These are phyloP conservation scores for Genyomyrus donnyi DNA, from an alignment of 2,113 vertebrate genomes.

Conservation along the genomic window DNA sequence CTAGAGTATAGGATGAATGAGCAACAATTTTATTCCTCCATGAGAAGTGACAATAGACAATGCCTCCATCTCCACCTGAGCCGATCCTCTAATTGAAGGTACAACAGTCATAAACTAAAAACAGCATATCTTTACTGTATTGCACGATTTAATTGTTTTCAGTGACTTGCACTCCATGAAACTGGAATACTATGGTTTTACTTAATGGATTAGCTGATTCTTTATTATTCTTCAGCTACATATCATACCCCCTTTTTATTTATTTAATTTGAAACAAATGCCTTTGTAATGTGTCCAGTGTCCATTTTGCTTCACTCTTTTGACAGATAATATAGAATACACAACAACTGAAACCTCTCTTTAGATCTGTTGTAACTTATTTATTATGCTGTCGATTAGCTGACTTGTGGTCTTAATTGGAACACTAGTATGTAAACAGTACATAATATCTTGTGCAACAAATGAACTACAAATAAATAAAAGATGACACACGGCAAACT, in stretches of 20 bases:
- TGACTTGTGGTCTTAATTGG: conserved; percentile 61
- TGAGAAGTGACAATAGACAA: background rate
- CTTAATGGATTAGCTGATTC: conserved; percentile 32
- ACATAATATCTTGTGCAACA: conserved; percentile 68
- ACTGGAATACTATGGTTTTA: conserved; percentile 31
- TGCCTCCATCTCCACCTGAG: background rate
- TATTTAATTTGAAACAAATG: conserved; percentile 48
- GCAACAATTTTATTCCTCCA: background rate
- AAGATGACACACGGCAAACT: conserved; percentile 63
- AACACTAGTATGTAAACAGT: conserved; percentile 66
- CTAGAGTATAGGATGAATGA: background rate
- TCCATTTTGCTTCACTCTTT: conserved; percentile 46
- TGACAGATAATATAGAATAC: conserved; percentile 33
- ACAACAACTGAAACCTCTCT: conserved; percentile 47
- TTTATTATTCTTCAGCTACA: conserved; percentile 29
- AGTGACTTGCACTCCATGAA: conserved; percentile 29
- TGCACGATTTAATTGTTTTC: conserved; percentile 30
- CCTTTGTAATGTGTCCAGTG: conserved; percentile 50
- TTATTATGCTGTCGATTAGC: conserved; percentile 54
- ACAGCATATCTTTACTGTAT: conserved; percentile 26
- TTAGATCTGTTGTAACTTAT: conserved; percentile 50
- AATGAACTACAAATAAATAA: conserved; percentile 68
- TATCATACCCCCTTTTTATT: conserved; percentile 25
- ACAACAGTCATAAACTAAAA: background rate
- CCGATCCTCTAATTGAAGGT: background rate